Conservation (phyloP, 1,140 invertebrate genomes). For the Bombus waltoni region DNA sequence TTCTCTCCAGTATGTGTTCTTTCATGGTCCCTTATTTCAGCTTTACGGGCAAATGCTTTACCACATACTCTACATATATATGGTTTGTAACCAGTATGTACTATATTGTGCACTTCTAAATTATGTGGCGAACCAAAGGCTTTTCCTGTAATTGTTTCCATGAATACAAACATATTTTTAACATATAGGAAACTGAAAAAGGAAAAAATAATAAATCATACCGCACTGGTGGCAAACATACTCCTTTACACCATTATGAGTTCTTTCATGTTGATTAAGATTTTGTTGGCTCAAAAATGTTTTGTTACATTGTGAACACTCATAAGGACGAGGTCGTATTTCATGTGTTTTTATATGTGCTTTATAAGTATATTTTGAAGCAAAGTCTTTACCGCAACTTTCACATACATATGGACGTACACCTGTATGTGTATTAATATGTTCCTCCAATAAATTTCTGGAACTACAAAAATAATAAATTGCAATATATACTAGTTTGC, state of each 20-base stretch:
- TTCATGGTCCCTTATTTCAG: slow-evolving; percentile 90
- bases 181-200: background rate
- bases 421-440: slow-evolving; percentile 88
- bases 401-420: slow-evolving; percentile 86
- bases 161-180: background rate
- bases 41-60: slow-evolving; percentile 89
- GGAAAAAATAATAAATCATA: slow-evolving; percentile 54
- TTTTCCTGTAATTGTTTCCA: slow-evolving; percentile 83
- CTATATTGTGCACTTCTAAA: slow-evolving; percentile 89
- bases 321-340: slow-evolving; percentile 86
- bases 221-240: slow-evolving; percentile 89
- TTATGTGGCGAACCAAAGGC: slow-evolving; percentile 90
- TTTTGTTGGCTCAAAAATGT: slow-evolving; percentile 90
- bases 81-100: slow-evolving; percentile 88
- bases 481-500: background rate
- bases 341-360: slow-evolving; percentile 90
- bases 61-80: slow-evolving; percentile 88
- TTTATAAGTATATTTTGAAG: slow-evolving; percentile 90
- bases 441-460: slow-evolving; percentile 87
- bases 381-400: slow-evolving; percentile 88
- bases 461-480: slow-evolving; percentile 80
- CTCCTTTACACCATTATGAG: slow-evolving; percentile 87
- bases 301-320: slow-evolving; percentile 87
- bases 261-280: slow-evolving; percentile 88
- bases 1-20: slow-evolving; percentile 94